A percentile compares a stretch with the other conserved stretches of the same genome.
Conservation (phyloP, 2,888 invertebrate species). For the Macrophya annulata region DNA sequence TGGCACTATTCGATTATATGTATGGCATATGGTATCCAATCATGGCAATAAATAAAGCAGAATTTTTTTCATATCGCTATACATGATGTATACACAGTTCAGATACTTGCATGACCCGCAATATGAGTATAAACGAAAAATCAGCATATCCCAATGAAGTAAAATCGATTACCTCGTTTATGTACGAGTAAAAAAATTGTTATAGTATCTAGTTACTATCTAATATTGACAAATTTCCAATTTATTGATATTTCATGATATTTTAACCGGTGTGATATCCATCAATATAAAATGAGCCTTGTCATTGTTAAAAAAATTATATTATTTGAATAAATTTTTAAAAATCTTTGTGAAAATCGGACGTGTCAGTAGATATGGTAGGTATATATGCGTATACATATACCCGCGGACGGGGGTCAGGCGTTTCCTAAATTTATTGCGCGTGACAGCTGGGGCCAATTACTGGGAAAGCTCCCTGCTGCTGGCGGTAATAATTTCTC, state of each 20-base stretch:
- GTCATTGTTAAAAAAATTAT: background rate
- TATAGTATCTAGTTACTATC: constrained; percentile 5
- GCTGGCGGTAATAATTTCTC: constrained; percentile 41
- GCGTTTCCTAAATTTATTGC: constrained; percentile 28
- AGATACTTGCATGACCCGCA: background rate
- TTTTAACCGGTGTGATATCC: no score
- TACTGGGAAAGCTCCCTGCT: constrained; percentile 40
- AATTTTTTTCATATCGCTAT: background rate
- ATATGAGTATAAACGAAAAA: background rate
- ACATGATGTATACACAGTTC: background rate
- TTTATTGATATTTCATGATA: no score
- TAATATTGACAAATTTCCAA: background rate
- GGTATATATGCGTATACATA: background rate
- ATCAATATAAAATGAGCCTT: background rate
- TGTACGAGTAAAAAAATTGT: background rate
- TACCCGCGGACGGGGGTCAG: constrained; percentile 16
- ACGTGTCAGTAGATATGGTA: background rate
- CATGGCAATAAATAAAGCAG: background rate
- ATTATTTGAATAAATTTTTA: background rate
- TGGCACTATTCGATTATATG: background rate
- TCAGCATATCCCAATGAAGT: background rate
- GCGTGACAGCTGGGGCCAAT: constrained; percentile 39
- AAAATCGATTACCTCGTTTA: background rate
- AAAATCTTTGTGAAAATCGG: background rate
- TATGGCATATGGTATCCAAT: background rate